Evolutionary conservation across 2,888 invertebrate genomes (phyloP), one percentile per base, ranked within the genome.

Genomic region (Sinhomidia bicolor): DNA sequence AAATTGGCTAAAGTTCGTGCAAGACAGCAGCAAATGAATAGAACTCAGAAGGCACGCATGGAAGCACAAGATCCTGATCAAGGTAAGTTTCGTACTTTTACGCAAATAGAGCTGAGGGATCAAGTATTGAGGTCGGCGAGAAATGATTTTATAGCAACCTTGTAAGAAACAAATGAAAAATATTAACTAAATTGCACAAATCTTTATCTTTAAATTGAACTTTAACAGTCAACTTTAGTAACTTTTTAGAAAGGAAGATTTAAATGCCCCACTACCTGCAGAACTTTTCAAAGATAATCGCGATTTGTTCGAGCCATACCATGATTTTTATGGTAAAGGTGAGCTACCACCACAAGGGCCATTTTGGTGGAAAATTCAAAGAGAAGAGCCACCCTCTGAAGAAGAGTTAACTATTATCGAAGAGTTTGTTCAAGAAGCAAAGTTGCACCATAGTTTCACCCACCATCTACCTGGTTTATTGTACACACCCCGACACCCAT

Each of bases 261-360:
- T 60, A 1, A n/a, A 84, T 17, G 10, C 84, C 7, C 84, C 84
- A 0, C n/a, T 84, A 10, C 84, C 84, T n/a, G 26, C 84, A 1
- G 84, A 84, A 17, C 12, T 84, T 1, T 84, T 54, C 32, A 1
- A 23, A 36, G 84, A 84, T 23, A 84, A 84, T 26, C 36, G 84
- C 0, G 26, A 74, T 5, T 9, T 17, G 0, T 4, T 14, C 23
- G 5, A 74, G 36, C 84, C 84, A 7, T 23, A n/a, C 12, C 84
- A 84, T 23, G 84, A 84, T 26, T 84, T 41, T 41, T 0, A 54
- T 1, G 60, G 23, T 0, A 57, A 57, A 23, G 60, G 44, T 0
- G 84, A 84, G 36, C 23, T 74, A 0, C 84, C 84, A 26, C 32
- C 60, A 1, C 84, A 84, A 20, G 84, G 84, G 0, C 84, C 84